These are phyloP conservation scores for Lepus americanus DNA, from an alignment of 2,113 vertebrate species.

Conservation along the genomic window DNA sequence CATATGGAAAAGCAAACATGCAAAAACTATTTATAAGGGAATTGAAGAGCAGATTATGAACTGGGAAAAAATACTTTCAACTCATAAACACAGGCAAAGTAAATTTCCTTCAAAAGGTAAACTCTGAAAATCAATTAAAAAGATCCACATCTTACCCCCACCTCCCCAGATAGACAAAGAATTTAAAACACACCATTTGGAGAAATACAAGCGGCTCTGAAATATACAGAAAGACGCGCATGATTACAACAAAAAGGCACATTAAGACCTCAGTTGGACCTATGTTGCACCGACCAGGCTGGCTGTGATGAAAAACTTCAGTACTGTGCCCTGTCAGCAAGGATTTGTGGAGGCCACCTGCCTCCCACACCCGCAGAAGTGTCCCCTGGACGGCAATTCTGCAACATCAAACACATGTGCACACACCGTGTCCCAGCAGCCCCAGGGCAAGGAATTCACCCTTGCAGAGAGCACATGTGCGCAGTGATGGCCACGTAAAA, in stretches of 20 bases:
- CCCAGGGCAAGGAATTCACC: not conserved
- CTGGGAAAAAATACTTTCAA: slow-evolving; percentile 27
- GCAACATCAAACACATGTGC: not conserved
- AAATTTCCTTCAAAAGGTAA: slow-evolving; percentile 59
- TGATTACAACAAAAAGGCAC: not conserved
- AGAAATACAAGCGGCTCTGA: not conserved
- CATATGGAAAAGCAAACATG: slow-evolving; percentile 18
- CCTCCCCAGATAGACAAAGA: slow-evolving; percentile 1
- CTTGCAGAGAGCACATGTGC: not conserved
- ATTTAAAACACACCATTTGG: not conserved
- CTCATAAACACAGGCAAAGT: slow-evolving; percentile 23
- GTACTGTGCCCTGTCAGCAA: not conserved
- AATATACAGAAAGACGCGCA: not conserved
- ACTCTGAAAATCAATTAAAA: slow-evolving; percentile 34
- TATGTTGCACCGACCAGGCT: not conserved
- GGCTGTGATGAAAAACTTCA: not conserved
- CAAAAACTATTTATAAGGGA: slow-evolving; percentile 38
- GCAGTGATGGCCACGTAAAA: not conserved
- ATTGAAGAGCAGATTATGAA: not conserved
- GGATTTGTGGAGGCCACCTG: not conserved
- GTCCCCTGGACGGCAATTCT: not conserved
- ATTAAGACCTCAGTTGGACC: slow-evolving; percentile 11
- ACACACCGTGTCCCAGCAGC: not conserved
- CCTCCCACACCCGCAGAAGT: not conserved
- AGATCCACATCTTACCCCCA: not conserved